Base-by-base conservation (phyloP, 2,888 invertebrate species). In the Leptura quadrifasciata region DNA sequence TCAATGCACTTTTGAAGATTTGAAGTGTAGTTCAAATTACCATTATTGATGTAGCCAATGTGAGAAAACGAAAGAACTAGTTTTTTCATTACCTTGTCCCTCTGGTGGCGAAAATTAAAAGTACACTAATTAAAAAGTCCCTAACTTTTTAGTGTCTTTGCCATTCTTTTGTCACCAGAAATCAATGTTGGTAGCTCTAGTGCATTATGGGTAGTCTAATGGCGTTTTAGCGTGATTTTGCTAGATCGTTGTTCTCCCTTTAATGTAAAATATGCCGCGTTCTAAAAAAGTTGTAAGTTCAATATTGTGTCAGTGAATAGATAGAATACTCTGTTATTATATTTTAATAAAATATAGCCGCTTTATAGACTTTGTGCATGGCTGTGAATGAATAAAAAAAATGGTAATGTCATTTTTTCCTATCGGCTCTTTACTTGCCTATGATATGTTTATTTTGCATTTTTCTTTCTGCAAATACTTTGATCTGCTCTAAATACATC, bases 101-200 rank as follows among this genome's bases (percentile, higher is more conserved):
- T 78, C 82, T 82, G 17, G 58, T 65, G 80, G 81, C 24, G 57
- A 65, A 61, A 31, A 24, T 54, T 15, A n/a, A 21, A 80, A 79
- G 67, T 72, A 75, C 15, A 39, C 21, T 76, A 84, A 82, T 81
- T 83, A 88, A 88, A 88, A 88, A 87, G 84, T 85, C 87, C 87
- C 88, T 86, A 87, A 87, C 82, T 87, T 88, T 88, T 88, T 86
- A 82, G 88, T 88, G 88, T 83, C 79, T 87, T 88, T 83, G 81
- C 71, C 77, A 86, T 88, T 88, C 88, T 88, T 88, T 88, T 86
- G 86, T 86, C 86, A 84, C 88, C 82, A 88, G 88, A 88, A 89
- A 89, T 89, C 89, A 87, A 89, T 89, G 89, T 89, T 89, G 89
- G 89, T 83, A 88, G 84, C 81, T 82, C 85, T 85, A 84, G 79